phyloP scores from a whole-genome alignment of 1,140 invertebrate genomes.

The Lerema accius region DNA sequence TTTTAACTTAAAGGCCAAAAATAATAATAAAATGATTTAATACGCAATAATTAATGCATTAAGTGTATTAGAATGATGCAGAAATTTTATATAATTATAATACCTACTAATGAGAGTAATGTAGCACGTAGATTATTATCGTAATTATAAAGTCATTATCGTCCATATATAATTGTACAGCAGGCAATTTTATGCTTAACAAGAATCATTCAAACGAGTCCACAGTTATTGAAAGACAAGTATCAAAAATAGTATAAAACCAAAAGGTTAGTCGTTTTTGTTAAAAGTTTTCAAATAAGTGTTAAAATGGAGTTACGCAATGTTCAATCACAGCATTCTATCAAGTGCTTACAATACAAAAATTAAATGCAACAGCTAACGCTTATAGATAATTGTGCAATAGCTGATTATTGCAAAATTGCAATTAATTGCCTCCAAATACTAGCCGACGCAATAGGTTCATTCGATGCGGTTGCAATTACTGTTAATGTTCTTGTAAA shows the following conservation, averaged over 20 bases:
- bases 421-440: constrained; percentile 33
- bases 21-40: too few relatives aligned
- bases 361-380: constrained; percentile 12
- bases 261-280: background rate
- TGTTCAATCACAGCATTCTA: background rate
- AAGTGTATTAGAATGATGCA: background rate
- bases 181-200: too few relatives aligned
- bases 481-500: constrained; percentile 23
- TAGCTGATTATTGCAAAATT: constrained; percentile 25
- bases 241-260: too few relatives aligned
- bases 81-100: too few relatives aligned
- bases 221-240: too few relatives aligned
- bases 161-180: too few relatives aligned
- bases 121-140: too few relatives aligned
- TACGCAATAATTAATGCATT: too few relatives aligned
- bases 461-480: constrained; percentile 37
- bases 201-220: too few relatives aligned
- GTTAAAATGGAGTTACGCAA: background rate
- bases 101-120: too few relatives aligned
- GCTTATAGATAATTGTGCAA: constrained; percentile 10
- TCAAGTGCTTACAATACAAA: background rate
- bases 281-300: background rate
- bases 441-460: constrained; percentile 30
- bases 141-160: too few relatives aligned
- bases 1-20: too few relatives aligned